Percentiles rank a stretch among this genome's conserved stretches.
Conservation (phyloP, 2,888 invertebrate species). For the Glyphotaelius pellucidus region DNA sequence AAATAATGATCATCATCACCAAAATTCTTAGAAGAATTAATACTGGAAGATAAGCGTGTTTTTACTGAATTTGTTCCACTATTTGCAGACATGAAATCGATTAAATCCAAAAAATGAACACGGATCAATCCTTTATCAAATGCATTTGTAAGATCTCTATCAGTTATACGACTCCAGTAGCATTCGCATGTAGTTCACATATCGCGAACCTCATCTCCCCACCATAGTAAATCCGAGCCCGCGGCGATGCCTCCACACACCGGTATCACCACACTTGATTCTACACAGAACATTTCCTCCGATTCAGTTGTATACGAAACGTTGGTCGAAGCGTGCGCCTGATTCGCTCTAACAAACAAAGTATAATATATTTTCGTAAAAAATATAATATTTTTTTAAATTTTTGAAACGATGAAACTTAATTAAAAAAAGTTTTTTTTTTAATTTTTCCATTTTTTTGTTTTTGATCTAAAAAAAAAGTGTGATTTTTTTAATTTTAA, state of each 20-base stretch:
- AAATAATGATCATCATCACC: too few relatives aligned
- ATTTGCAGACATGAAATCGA: not conserved
- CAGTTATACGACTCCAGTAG: not conserved
- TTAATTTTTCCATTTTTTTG: too few relatives aligned
- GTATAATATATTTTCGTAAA: not conserved
- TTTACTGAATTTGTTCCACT: not conserved
- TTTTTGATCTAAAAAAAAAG: too few relatives aligned
- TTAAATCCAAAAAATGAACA: not conserved
- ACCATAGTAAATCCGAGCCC: not conserved
- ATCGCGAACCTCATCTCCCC: not conserved
- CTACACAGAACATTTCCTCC: not conserved
- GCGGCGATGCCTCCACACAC: not conserved
- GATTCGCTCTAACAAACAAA: not conserved
- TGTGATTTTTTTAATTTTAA: too few relatives aligned
- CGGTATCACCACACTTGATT: not conserved
- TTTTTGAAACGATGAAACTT: too few relatives aligned
- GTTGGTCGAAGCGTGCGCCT: not conserved
- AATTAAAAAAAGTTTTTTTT: too few relatives aligned
- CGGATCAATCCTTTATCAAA: not conserved
- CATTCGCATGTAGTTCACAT: not conserved
- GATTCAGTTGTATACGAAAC: not conserved
- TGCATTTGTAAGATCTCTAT: not conserved
- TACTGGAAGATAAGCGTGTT: too few relatives aligned
- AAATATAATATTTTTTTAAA: not conserved
- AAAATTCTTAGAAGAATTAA: too few relatives aligned